These are phyloP conservation scores for Conistra vaccinii DNA, from an alignment of 2,888 invertebrate species.

Conservation along the genomic window DNA sequence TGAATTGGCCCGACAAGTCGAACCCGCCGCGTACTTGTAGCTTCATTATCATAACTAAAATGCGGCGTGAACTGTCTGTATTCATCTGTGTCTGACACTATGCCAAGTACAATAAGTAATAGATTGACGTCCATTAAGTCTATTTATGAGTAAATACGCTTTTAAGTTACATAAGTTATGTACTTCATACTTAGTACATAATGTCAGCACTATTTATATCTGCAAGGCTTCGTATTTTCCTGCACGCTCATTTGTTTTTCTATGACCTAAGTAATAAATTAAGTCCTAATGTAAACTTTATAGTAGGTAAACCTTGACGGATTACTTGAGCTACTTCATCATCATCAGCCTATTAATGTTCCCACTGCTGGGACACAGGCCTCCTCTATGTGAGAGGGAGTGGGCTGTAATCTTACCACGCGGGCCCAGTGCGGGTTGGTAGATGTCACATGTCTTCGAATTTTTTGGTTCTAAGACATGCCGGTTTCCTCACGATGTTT, in stretches of 20 bases:
- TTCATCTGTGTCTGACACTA: background rate
- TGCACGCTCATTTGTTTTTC: conserved; percentile 51
- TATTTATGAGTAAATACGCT: conserved; percentile 48
- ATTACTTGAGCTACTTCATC: background rate
- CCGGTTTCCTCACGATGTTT: too few species aligned
- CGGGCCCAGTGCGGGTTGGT: too few species aligned
- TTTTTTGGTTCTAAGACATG: too few species aligned
- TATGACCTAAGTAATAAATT: conserved; percentile 29
- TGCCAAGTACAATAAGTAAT: conserved; percentile 25
- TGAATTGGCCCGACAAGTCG: too few species aligned
- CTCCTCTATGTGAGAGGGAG: too few species aligned
- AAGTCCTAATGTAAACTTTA: background rate
- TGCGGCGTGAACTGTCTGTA: too few species aligned
- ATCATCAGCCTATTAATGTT: too few species aligned
- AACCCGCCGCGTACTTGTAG: too few species aligned
- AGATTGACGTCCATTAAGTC: conserved; percentile 10
- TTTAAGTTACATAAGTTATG: conserved; percentile 19
- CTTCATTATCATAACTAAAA: too few species aligned
- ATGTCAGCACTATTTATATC: conserved; percentile 56
- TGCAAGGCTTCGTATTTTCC: conserved; percentile 44
- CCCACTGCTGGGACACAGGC: too few species aligned
- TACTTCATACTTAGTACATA: conserved; percentile 17
- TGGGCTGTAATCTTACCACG: too few species aligned
- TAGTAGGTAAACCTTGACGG: conserved; percentile 9
- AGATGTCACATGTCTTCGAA: too few species aligned